These are phyloP conservation scores for Coracias cyanogaster DNA, from an alignment of 2,797 vertebrate species.

Conservation along the genomic window DNA sequence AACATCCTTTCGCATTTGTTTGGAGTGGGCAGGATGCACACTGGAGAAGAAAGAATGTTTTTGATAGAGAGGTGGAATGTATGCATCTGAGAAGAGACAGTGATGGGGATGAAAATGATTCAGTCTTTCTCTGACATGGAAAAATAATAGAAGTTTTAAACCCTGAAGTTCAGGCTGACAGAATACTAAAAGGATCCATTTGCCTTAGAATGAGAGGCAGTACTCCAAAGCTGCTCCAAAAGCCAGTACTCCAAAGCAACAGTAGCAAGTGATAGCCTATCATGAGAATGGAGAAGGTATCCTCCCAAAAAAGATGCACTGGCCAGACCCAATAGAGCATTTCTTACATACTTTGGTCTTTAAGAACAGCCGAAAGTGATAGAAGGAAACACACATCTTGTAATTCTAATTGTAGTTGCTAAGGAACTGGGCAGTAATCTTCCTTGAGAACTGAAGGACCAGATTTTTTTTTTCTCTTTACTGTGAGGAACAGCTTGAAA, in stretches of 20 bases:
- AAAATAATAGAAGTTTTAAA: not conserved
- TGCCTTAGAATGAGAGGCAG: not conserved
- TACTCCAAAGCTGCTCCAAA: not conserved
- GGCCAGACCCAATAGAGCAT: not conserved
- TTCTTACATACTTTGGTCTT: not conserved
- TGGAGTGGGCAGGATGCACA: not conserved
- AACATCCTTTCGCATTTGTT: not conserved
- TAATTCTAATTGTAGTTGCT: not conserved
- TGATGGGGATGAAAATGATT: not conserved
- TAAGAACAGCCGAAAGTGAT: not conserved
- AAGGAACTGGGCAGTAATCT: not conserved
- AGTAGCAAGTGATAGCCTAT: not conserved
- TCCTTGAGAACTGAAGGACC: not conserved
- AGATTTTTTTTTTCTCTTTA: not conserved
- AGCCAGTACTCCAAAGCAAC: not conserved
- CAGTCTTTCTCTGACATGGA: not conserved
- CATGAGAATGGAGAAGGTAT: not conserved
- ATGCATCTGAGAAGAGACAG: not conserved
- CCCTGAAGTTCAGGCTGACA: not conserved
- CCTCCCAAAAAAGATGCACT: not conserved
- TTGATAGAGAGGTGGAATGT: rapidly evolving
- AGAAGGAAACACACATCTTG: not conserved
- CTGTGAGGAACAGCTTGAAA: not conserved
- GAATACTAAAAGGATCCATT: not conserved
- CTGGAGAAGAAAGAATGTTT: not conserved